Percentiles rank a stretch among this genome's conserved stretches.
These are phyloP conservation scores for Caenorhabditis sp. DNA, from an alignment of 2,888 invertebrate genomes.

Conservation along the genomic window DNA sequence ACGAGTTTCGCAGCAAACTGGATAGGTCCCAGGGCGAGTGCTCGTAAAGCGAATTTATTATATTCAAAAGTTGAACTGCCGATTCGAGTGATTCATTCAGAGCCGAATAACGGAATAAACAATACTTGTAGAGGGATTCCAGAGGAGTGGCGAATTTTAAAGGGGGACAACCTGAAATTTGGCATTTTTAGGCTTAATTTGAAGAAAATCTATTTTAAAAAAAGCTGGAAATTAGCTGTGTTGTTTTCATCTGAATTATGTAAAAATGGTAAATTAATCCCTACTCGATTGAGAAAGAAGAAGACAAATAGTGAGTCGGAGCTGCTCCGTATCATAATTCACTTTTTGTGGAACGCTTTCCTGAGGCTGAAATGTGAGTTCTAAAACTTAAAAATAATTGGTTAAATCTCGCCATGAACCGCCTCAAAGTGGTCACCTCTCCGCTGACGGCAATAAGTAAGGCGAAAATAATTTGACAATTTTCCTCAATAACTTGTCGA, in stretches of 20 bases:
- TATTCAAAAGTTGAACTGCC: slow-evolving; percentile 3
- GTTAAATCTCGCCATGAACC: slow-evolving; percentile 25
- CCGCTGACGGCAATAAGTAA: slow-evolving; percentile 32
- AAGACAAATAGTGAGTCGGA: slow-evolving; percentile 64
- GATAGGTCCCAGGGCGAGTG: slow-evolving; percentile 28
- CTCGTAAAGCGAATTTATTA: slow-evolving; percentile 3
- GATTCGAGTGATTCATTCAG: slow-evolving; percentile 21
- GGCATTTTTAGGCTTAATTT: too few species aligned
- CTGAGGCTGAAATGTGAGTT: slow-evolving; percentile 22
- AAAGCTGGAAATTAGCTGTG: too few species aligned
- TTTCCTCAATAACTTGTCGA: slow-evolving; percentile 20
- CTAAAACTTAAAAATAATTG: background rate
- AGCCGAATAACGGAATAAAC: slow-evolving; percentile 58
- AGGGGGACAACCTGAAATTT: slow-evolving; percentile 22
- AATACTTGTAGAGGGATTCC: slow-evolving; percentile 59
- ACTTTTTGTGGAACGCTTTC: slow-evolving; percentile 2
- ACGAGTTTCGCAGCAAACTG: slow-evolving; percentile 12
- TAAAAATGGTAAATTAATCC: background rate
- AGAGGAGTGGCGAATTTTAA: slow-evolving; percentile 54
- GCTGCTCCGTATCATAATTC: slow-evolving; percentile 59
- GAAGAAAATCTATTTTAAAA: too few species aligned
- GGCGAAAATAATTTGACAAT: slow-evolving; percentile 35
- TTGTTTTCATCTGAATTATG: too few species aligned
- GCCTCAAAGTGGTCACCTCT: slow-evolving; percentile 17
- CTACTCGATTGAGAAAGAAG: slow-evolving; percentile 60